A percentile compares a stretch with the other conserved stretches of the same genome.
These are phyloP conservation scores for Sweltsa coloradensis DNA, from an alignment of 1,140 invertebrate genomes.

Conservation along the genomic window DNA sequence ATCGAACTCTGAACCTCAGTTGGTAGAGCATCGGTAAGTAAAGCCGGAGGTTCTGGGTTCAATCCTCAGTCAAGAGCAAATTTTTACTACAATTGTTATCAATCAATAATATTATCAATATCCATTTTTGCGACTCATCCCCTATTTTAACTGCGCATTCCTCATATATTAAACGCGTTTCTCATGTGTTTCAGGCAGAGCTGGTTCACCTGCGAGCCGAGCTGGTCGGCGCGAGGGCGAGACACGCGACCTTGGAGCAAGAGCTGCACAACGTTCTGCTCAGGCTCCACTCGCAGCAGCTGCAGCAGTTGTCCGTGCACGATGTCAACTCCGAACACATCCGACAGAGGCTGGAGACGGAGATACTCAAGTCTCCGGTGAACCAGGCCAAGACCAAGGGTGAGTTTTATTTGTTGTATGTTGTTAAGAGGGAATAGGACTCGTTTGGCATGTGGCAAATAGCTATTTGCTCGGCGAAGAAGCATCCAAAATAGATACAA, in stretches of 20 bases:
- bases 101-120: too few species aligned
- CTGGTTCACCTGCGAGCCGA: conserved; percentile 57
- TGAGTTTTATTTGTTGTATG: background rate
- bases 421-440: too few species aligned
- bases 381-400: conserved; percentile 7
- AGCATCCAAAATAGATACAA: too few species aligned
- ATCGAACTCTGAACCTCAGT: too few species aligned
- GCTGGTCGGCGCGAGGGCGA: conserved; percentile 47
- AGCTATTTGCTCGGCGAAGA: too few species aligned
- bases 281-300: conserved; percentile 46
- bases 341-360: conserved; percentile 28
- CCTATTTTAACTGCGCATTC: too few species aligned
- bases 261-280: conserved; percentile 47
- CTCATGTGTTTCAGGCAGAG: conserved; percentile 60
- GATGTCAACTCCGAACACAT: conserved; percentile 28
- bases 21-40: too few species aligned
- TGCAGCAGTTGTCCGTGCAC: conserved; percentile 32
- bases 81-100: too few species aligned
- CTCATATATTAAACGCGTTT: too few species aligned
- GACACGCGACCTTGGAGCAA: conserved; percentile 41
- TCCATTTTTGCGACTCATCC: background rate
- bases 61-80: too few species aligned
- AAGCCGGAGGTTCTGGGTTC: too few species aligned
- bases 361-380: conserved; percentile 28
- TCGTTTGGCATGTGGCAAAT: background rate